A percentile compares a stretch with the other conserved stretches of the same genome.
These are phyloP conservation scores for Orthosia gracilis DNA, from an alignment of 2,888 invertebrate genomes.

Conservation along the genomic window DNA sequence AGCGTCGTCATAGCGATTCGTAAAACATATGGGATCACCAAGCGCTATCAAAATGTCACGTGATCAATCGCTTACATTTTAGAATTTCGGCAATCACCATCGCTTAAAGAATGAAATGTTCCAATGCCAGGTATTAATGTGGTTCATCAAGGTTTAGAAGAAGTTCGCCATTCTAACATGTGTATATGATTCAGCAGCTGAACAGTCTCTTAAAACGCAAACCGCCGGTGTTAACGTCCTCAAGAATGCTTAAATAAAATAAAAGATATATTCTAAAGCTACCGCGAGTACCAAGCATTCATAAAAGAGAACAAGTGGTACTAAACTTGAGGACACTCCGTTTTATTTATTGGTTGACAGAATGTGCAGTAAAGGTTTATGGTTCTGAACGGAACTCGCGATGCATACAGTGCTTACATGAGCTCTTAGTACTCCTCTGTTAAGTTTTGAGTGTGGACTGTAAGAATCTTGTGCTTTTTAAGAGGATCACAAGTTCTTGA, in stretches of 20 bases:
- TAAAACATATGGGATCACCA: too few relatives aligned
- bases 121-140: too few relatives aligned
- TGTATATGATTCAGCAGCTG: too few relatives aligned
- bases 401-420: constrained; percentile 39
- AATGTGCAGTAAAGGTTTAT: constrained; percentile 63
- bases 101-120: too few relatives aligned
- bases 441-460: constrained; percentile 23
- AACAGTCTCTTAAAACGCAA: too few relatives aligned
- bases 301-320: constrained; percentile 42
- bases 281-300: constrained; percentile 46
- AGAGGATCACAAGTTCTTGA: too few relatives aligned
- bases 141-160: too few relatives aligned
- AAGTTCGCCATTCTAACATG: too few relatives aligned
- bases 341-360: constrained; percentile 49
- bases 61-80: too few relatives aligned
- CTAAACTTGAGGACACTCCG: constrained; percentile 38
- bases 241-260: constrained; percentile 1
- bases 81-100: too few relatives aligned
- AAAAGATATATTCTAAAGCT: not conserved
- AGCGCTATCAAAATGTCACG: too few relatives aligned
- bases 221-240: not conserved
- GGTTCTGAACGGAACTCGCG: constrained; percentile 19
- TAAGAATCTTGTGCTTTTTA: not conserved
- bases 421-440: constrained; percentile 17
- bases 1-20: too few relatives aligned